Conservation (phyloP, 2,113 vertebrate genomes). For the Tinamus guttatus region DNA sequence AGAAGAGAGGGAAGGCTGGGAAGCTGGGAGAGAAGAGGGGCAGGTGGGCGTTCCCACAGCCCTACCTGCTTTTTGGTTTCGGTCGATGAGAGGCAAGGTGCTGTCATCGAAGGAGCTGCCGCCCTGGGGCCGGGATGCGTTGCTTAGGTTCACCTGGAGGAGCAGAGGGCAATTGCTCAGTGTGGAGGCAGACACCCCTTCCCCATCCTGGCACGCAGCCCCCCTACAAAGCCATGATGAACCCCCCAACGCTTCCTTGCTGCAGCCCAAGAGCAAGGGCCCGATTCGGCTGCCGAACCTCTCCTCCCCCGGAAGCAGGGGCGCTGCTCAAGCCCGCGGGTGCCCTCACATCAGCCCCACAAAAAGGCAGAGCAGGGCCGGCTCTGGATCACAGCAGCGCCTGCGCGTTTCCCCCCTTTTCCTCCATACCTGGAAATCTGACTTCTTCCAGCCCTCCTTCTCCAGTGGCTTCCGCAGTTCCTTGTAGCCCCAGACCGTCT, state of each 20-base stretch:
- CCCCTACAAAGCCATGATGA: neutral
- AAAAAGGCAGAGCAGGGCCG: fast-evolving
- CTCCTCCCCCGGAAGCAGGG: too few species aligned
- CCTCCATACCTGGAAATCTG: slow-evolving; percentile 89
- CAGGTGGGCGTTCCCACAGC: neutral
- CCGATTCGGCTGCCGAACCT: too few species aligned
- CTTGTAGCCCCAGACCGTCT: slow-evolving; percentile 94
- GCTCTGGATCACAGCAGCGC: neutral
- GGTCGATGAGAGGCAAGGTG: slow-evolving; percentile 92
- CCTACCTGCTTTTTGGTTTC: slow-evolving; percentile 84
- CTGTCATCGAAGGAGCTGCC: slow-evolving; percentile 89
- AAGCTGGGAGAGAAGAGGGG: neutral
- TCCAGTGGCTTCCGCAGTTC: slow-evolving; percentile 92
- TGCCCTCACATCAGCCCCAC: neutral
- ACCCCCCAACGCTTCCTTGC: neutral
- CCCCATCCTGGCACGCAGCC: neutral
- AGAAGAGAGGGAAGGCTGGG: neutral
- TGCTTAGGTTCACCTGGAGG: slow-evolving; percentile 83
- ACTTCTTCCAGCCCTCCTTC: slow-evolving; percentile 98
- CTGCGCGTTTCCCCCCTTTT: too few species aligned
- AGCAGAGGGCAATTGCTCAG: neutral
- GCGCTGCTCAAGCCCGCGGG: too few species aligned
- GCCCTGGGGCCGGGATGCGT: slow-evolving; percentile 82
- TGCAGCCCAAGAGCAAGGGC: neutral
- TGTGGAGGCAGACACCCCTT: neutral